Evolutionary conservation across 2,113 vertebrate species (phyloP).

Genomic region (Antechinus flavipes): DNA sequence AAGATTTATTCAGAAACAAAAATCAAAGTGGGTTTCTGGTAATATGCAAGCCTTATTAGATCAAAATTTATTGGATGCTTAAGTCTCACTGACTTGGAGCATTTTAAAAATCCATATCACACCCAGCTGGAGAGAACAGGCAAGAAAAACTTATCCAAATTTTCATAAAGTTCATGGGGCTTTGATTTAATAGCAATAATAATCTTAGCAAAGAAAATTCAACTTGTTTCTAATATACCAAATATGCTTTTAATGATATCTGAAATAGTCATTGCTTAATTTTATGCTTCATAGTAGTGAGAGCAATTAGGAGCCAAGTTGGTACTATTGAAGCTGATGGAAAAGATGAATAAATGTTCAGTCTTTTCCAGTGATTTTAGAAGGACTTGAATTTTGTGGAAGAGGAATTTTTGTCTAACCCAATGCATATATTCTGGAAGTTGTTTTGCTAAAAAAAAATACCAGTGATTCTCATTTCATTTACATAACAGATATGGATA

Average conservation of each 20-base stretch:
- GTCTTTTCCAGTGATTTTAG: constrained; percentile 22
- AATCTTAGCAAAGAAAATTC: constrained; percentile 43
- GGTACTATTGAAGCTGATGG: constrained; percentile 15
- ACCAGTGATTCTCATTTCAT: background rate
- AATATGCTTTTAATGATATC: constrained; percentile 51
- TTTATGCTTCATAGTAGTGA: background rate
- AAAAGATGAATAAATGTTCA: constrained; percentile 30
- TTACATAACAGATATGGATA: background rate
- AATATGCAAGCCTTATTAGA: constrained; percentile 40
- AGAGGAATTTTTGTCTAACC: constrained; percentile 17
- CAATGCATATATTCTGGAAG: constrained; percentile 31
- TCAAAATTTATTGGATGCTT: constrained; percentile 33
- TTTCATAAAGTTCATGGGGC: constrained; percentile 43
- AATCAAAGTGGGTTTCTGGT: background rate
- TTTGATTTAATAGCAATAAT: constrained; percentile 63
- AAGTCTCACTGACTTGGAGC: constrained; percentile 27
- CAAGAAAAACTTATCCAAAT: constrained; percentile 9
- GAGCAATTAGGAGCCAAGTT: constrained; percentile 60
- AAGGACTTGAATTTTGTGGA: constrained; percentile 17
- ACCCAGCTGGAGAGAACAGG: constrained; percentile 14
- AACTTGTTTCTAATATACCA: constrained; percentile 62
- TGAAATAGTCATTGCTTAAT: constrained; percentile 54
- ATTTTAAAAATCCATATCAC: constrained; percentile 30
- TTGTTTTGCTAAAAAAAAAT: background rate
- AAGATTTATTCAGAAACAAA: constrained; percentile 31